Evolutionary conservation across 2,888 invertebrate species (phyloP).

Genomic region (Platerodrilus igneus): DNA sequence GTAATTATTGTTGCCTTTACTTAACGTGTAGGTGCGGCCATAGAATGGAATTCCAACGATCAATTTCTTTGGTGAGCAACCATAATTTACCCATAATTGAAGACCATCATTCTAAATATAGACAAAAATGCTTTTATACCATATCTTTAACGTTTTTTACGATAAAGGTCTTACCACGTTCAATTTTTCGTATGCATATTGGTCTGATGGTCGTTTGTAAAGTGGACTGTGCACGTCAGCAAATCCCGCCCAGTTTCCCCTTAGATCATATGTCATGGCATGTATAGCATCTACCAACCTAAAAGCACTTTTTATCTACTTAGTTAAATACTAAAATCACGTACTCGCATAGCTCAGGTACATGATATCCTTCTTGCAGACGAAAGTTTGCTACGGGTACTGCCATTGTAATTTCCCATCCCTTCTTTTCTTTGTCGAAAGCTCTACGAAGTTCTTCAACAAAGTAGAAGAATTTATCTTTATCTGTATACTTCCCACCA

Average conservation of each 20-base stretch:
- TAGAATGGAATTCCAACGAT: slow-evolving; percentile 88
- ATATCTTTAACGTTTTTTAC: neutral
- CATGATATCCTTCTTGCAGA: slow-evolving; percentile 85
- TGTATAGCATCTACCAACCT: slow-evolving; percentile 76
- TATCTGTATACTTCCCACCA: slow-evolving; percentile 78
- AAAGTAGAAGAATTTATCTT: slow-evolving; percentile 75
- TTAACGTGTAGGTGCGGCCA: slow-evolving; percentile 78
- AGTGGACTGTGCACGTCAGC: slow-evolving; percentile 86
- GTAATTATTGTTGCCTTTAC: slow-evolving; percentile 77
- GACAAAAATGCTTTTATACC: no score
- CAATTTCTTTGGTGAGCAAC: slow-evolving; percentile 80
- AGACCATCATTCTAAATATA: slow-evolving; percentile 75
- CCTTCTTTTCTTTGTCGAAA: slow-evolving; percentile 67
- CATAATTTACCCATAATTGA: slow-evolving; percentile 82
- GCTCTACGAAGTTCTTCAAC: slow-evolving; percentile 77
- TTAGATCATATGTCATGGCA: slow-evolving; percentile 81
- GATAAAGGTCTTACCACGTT: slow-evolving; percentile 69
- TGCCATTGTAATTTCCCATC: slow-evolving; percentile 87
- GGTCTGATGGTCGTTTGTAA: slow-evolving; percentile 80
- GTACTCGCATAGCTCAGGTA: slow-evolving; percentile 83
- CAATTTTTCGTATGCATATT: slow-evolving; percentile 83
- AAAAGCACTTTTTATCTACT: slow-evolving; percentile 32
- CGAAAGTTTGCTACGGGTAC: slow-evolving; percentile 84
- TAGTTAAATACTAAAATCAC: slow-evolving; percentile 38
- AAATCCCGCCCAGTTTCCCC: slow-evolving; percentile 88